Base-by-base conservation (phyloP, 2,113 vertebrate species). In the Mobula hypostoma region DNA sequence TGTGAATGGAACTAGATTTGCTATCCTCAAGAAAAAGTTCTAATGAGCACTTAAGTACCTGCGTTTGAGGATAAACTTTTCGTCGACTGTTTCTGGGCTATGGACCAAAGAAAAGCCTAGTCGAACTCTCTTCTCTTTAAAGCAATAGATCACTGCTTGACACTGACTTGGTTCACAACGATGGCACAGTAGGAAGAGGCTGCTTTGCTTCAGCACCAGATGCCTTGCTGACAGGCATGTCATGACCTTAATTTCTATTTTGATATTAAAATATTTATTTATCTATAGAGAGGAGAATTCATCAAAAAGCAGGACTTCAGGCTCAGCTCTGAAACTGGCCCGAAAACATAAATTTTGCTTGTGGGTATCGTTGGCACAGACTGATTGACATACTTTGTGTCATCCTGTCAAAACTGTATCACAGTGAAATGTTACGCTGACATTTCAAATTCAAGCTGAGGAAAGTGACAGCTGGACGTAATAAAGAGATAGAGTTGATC, bases 401-500 rank as follows among this genome's bases (percentile, higher is more conserved):
- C 91, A 74, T 48, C 19, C 70, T 74, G 36, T 93, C 91, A 93
- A 93, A 93, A 12, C 70, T 93, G 70, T 93, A 93, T 93, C 40
- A 8, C 40, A 29, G 68, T 24, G 56, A 93, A 93, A 93, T 93
- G 91, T 93, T 93, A 93, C 70, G 36, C 68, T 93, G 91, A 93
- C 91, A 93, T 93, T 93, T 93, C 91, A 93, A 93, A 93, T 93
- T 74, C 70, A 56, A 29, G 91, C 91, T 15, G 68, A 93, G 70
- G 36, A 56, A 76, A 74, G 11, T 93, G 91, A 93, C 91, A 76
- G 91, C 91, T 93, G 91, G 68, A 93, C 24, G 40, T 93, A 93
- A 93, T 48, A 76, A 94, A 94, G 93, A 29, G 94, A 95, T 90
- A 40, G 88, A 70, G 1, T 87, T 95, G 94, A 94, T 80, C 21